Percentiles rank a stretch among this genome's conserved stretches.
Conservation (phyloP, 2,797 vertebrate genomes). For the Helarctos malayanus region DNA sequence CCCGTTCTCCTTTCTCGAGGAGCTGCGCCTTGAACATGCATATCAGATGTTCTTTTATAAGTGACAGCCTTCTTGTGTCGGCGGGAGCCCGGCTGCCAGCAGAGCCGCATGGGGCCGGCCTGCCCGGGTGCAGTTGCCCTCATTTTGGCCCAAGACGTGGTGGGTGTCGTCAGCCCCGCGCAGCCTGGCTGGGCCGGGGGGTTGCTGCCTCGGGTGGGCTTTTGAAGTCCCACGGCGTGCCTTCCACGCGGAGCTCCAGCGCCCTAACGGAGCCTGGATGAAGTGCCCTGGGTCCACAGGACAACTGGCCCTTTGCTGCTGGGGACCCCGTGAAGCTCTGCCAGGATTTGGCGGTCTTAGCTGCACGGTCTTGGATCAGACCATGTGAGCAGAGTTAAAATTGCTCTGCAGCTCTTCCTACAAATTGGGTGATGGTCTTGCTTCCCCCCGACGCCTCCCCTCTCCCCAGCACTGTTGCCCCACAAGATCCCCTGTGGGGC, state of each 20-base stretch:
- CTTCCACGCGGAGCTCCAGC: neutral
- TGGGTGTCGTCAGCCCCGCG: neutral
- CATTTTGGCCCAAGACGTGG: neutral
- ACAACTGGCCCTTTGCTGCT: neutral
- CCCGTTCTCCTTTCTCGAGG: neutral
- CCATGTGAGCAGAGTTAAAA: rapidly evolving
- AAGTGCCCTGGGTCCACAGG: neutral
- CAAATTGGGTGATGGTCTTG: rapidly evolving
- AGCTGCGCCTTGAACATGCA: too few relatives aligned
- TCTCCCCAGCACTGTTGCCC: too few relatives aligned
- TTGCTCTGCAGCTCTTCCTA: neutral
- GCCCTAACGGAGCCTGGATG: too few relatives aligned
- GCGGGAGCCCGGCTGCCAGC: neutral
- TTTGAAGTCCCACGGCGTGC: neutral
- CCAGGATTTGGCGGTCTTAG: too few relatives aligned
- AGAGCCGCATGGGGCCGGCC: neutral
- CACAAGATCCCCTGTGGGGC: neutral
- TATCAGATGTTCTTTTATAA: neutral
- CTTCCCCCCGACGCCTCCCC: neutral
- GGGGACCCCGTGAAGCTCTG: neutral
- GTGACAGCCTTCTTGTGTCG: neutral
- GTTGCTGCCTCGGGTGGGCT: neutral
- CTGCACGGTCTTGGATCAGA: rapidly evolving
- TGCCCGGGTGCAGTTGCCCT: rapidly evolving
- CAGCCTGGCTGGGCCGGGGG: neutral